Conservation (phyloP, 2,888 invertebrate genomes). For the Parelbella ahira region DNA sequence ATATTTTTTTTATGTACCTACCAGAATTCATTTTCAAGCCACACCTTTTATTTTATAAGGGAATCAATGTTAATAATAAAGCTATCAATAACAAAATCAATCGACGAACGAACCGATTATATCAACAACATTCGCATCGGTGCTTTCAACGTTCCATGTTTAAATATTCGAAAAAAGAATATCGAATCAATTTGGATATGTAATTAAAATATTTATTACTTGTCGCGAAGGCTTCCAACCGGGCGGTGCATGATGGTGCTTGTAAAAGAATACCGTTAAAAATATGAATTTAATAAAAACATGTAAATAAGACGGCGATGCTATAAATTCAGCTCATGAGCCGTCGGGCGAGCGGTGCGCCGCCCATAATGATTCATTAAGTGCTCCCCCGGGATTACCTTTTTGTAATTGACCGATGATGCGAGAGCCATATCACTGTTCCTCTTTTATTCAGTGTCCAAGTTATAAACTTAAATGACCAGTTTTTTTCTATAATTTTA, state of each 20-base stretch:
- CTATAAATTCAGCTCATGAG: conserved; percentile 66
- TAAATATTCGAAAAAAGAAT: conserved; percentile 9
- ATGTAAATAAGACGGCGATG: conserved; percentile 32
- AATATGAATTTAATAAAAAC: conserved; percentile 15
- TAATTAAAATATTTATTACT: conserved; percentile 26
- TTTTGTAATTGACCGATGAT: conserved; percentile 80
- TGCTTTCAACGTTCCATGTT: conserved; percentile 8
- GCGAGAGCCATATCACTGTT: conserved; percentile 71
- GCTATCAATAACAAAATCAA: no score
- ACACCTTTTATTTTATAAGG: no score
- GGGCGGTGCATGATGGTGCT: conserved; percentile 12
- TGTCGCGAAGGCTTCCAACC: conserved; percentile 20
- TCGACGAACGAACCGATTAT: no score
- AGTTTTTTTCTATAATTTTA: no score
- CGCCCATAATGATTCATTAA: conserved; percentile 78
- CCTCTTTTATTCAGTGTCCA: conserved; percentile 53
- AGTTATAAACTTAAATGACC: conserved; percentile 37
- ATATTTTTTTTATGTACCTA: no score
- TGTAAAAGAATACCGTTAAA: conserved; percentile 9
- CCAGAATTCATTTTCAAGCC: no score
- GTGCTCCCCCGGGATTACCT: conserved; percentile 77
- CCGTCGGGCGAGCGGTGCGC: conserved; percentile 58
- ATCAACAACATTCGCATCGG: conserved; percentile 7
- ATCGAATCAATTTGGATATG: conserved; percentile 13
- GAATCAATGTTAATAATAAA: no score